A percentile compares a stretch with the other conserved stretches of the same genome.
These are phyloP conservation scores for Heterohyrax brucei DNA, from an alignment of 2,797 vertebrate species.

Conservation along the genomic window DNA sequence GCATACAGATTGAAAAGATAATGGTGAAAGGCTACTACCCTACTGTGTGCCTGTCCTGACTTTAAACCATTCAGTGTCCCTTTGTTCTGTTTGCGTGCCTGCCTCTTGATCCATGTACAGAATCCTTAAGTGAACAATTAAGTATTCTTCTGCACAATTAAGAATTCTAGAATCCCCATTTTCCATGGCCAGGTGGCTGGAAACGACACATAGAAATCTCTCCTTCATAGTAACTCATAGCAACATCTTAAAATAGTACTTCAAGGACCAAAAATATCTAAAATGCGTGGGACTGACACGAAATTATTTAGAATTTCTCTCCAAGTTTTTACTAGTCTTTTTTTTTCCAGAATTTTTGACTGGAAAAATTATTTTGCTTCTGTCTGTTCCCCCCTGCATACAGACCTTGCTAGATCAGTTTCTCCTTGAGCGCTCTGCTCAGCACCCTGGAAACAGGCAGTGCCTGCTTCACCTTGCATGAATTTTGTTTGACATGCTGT, in stretches of 20 bases:
- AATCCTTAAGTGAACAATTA: too few relatives aligned
- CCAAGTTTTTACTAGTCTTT: not conserved
- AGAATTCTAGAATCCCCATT: too few relatives aligned
- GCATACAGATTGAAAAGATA: too few relatives aligned
- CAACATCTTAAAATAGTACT: not conserved
- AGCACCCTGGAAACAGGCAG: not conserved
- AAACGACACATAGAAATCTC: constrained; percentile 34
- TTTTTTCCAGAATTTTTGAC: not conserved
- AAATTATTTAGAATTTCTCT: not conserved
- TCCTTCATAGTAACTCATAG: not conserved
- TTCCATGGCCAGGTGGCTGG: not conserved
- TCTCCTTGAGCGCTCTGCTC: constrained; percentile 5
- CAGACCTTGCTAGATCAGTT: not conserved
- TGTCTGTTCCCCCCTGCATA: not conserved
- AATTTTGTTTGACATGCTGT: constrained; percentile 37
- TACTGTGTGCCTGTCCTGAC: too few relatives aligned
- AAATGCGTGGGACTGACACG: not conserved
- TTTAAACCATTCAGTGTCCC: too few relatives aligned
- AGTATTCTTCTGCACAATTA: too few relatives aligned
- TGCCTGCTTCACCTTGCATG: not conserved
- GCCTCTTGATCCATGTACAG: too few relatives aligned
- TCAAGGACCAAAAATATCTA: constrained; percentile 36
- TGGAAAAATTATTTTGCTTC: constrained; percentile 39
- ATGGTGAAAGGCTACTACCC: too few relatives aligned
- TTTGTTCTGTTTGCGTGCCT: too few relatives aligned